These are phyloP conservation scores for Cryptoblepharus egeriae DNA, from an alignment of 2,797 vertebrate genomes.

Conservation along the genomic window DNA sequence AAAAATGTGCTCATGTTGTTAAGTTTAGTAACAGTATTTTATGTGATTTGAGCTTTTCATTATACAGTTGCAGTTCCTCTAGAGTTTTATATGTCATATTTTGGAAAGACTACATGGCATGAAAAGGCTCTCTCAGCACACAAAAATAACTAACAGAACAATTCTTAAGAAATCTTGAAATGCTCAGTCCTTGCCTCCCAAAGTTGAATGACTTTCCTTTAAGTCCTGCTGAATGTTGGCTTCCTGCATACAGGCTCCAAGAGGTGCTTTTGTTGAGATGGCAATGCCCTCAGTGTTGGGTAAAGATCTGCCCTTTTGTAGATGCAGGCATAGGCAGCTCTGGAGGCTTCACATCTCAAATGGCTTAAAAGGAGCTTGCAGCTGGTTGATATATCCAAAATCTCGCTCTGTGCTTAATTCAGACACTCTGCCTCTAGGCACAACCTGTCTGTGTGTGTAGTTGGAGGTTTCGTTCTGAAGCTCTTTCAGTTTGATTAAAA, in stretches of 20 bases:
- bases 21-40: background rate
- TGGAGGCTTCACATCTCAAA: background rate
- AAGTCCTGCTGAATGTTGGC: background rate
- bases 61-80: background rate
- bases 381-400: slow-evolving; percentile 5
- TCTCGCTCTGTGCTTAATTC: background rate
- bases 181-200: accelerated
- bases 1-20: too few species aligned
- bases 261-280: slow-evolving; percentile 10
- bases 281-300: background rate
- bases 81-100: background rate
- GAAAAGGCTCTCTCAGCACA: background rate
- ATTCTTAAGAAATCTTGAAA: background rate
- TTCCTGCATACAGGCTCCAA: background rate
- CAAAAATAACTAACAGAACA: background rate
- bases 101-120: background rate
- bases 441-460: background rate
- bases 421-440: background rate
- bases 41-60: background rate
- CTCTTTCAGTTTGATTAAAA: background rate
- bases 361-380: slow-evolving; percentile 1
- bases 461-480: background rate
- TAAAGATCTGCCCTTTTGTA: background rate
- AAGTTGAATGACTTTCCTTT: slow-evolving; percentile 3
- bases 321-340: background rate